Base-by-base conservation (phyloP, 1,140 invertebrate genomes). In the Zaprionus tsacasi region DNA sequence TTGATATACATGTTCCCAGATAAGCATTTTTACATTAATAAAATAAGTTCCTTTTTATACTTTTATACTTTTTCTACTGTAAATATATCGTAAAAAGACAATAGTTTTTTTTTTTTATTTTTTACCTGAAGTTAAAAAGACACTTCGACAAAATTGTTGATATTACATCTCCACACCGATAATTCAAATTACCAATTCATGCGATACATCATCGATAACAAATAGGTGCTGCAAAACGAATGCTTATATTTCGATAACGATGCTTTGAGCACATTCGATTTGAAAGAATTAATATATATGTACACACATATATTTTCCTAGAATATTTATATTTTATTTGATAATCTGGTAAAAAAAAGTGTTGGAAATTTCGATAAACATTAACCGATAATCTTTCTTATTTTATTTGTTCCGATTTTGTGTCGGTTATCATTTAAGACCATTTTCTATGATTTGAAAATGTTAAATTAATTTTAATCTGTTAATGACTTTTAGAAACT, bases 71-170 rank as follows among this genome's bases (percentile, higher is more conserved):
- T 21, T 48, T 50, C 10, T 50, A 10, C 5, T 25, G 1, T 3
- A 50, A 50, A 50, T 50, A 50, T 21, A 6, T 48, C 3, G 11
- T 50, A 50, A 15, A 11, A 21, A 10, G 40, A 2, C 15, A 40
- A 27, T 25, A 43, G 12, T n/a, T 1, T 25, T 1, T 25, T 25
- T 1, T 25, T n/a, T 36, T 35, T 30, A 59, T 30, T 30, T 30
- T 3, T 30, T 59, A 60, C 58, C 58, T 15, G 21, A 6, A 60
- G 17, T 25, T n/a, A 43, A 59, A 59, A 21, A 43, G 33, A 43
- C 36, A n/a, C 38, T 43, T 45, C 10, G 4, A 12, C 13, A 59
- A 45, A 45, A 45, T 45, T 60, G 58, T 60, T 60, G 40, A 45
- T 45, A 30, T 59, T 21, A 50, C 10, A 35, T 17, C 54, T 3